Evolutionary conservation across 37 sponge, comb jelly and placozoan genomes (phyloP).

Genomic region (Beroe forskalii): DNA sequence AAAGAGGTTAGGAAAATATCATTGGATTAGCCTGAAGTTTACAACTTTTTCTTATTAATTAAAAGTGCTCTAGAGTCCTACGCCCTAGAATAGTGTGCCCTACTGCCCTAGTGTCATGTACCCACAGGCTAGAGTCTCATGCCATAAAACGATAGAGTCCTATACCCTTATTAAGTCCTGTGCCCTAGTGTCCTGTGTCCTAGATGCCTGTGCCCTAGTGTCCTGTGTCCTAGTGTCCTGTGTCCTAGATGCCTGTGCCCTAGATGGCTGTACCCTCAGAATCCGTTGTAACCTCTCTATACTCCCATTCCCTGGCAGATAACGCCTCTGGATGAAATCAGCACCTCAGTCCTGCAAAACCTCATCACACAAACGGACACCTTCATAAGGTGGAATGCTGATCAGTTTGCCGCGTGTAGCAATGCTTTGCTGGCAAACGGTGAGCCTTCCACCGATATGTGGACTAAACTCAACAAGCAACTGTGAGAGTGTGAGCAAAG

Average conservation of each 20-base stretch:
- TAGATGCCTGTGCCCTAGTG: too few relatives aligned
- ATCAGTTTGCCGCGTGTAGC: not conserved
- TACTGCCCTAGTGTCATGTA: not conserved
- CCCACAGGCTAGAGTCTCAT: too few relatives aligned
- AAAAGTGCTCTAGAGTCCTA: not conserved
- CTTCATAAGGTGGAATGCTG: not conserved
- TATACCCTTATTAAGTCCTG: too few relatives aligned
- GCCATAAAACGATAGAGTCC: too few relatives aligned
- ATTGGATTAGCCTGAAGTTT: not conserved
- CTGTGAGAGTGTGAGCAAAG: not conserved
- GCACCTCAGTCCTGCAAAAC: not conserved
- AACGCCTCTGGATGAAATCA: conserved; percentile 53
- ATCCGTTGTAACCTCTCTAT: too few relatives aligned
- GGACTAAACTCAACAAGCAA: conserved; percentile 4
- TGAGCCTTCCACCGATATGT: not conserved
- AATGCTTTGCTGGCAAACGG: not conserved
- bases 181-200: too few relatives aligned
- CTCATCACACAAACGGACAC: conserved; percentile 26
- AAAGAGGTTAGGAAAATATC: conserved; percentile 33
- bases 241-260: too few relatives aligned
- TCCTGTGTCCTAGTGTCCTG: too few relatives aligned
- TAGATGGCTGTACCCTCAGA: too few relatives aligned
- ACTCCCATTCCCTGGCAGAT: too few relatives aligned
- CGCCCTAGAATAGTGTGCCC: not conserved
- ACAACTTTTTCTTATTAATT: too few relatives aligned